Percentiles rank a stretch among this genome's conserved stretches.
Evolutionary conservation across 2,113 vertebrate species (phyloP).

Genomic region (Corynorhinus townsendii): DNA sequence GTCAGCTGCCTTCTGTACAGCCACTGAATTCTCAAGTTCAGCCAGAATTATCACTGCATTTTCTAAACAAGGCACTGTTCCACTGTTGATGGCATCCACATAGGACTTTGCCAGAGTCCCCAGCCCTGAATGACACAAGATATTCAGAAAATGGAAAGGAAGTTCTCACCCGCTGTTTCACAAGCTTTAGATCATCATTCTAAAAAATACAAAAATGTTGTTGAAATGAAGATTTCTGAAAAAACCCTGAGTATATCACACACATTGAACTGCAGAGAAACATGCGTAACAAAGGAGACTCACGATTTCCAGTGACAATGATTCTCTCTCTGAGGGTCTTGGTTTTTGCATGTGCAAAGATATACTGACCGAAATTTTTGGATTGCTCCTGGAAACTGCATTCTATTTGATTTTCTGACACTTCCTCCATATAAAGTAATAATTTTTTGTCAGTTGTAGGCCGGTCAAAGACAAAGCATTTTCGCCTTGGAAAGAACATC

Average conservation of each 20-base stretch:
- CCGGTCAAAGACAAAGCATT: conserved; percentile 71
- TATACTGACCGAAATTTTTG: conserved; percentile 39
- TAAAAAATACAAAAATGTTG: not conserved
- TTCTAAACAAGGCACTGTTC: conserved; percentile 76
- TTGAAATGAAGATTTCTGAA: not conserved
- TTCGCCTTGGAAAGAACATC: conserved; percentile 62
- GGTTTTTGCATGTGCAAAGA: conserved; percentile 32
- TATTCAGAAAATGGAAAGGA: not conserved
- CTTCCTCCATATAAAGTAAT: not conserved
- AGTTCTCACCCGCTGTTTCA: not conserved
- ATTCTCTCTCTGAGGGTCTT: conserved; percentile 59
- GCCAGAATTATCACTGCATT: conserved; percentile 72
- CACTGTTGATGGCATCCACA: conserved; percentile 64
- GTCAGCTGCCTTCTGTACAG: conserved; percentile 12
- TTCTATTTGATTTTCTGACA: conserved; percentile 45
- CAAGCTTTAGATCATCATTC: not conserved
- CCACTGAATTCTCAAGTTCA: conserved; percentile 67
- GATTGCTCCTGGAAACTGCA: conserved; percentile 36
- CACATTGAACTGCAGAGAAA: not conserved
- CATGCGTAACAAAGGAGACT: not conserved
- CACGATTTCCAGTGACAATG: conserved; percentile 58
- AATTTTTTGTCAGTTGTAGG: conserved; percentile 19
- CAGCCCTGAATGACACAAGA: conserved; percentile 47
- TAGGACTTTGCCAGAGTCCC: conserved; percentile 65
- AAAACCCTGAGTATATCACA: not conserved